These are phyloP conservation scores for Oscheius sp. DNA, from an alignment of 2,888 invertebrate species.

Conservation along the genomic window DNA sequence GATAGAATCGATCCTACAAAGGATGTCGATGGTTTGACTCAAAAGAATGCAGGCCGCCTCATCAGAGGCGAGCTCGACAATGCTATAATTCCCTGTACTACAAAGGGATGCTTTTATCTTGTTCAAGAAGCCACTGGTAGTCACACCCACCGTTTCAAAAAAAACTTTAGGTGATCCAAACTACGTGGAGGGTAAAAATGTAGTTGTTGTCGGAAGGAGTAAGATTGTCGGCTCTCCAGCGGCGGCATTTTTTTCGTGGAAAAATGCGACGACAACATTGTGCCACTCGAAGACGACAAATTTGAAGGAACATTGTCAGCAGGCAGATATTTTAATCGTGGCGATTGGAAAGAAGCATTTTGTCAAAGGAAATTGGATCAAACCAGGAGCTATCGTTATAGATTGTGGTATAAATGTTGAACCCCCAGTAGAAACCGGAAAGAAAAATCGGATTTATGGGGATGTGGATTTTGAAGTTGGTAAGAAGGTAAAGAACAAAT, in stretches of 20 bases:
- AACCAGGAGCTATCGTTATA: conserved; percentile 95
- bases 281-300: conserved; percentile 88
- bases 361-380: conserved; percentile 90
- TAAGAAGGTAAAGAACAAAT: too few relatives aligned
- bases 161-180: conserved; percentile 49
- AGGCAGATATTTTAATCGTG: conserved; percentile 94
- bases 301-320: conserved; percentile 60
- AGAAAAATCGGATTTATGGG: conserved; percentile 77
- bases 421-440: conserved; percentile 45
- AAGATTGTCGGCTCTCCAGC: conserved; percentile 97
- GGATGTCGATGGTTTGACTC: conserved; percentile 70
- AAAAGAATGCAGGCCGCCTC: conserved; percentile 89
- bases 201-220: conserved; percentile 93
- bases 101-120: conserved; percentile 90
- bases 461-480: conserved; percentile 87
- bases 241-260: conserved; percentile 92
- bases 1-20: conserved; percentile 78
- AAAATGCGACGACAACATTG: conserved; percentile 93
- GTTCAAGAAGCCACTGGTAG: conserved; percentile 77
- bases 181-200: conserved; percentile 73
- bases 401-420: conserved; percentile 92
- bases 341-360: conserved; percentile 89
- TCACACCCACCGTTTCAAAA: not conserved
- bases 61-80: conserved; percentile 84
- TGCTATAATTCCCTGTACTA: conserved; percentile 92